phyloP scores from a whole-genome alignment of 2,888 invertebrate genomes.

The Trypoxylon attenuatum region DNA sequence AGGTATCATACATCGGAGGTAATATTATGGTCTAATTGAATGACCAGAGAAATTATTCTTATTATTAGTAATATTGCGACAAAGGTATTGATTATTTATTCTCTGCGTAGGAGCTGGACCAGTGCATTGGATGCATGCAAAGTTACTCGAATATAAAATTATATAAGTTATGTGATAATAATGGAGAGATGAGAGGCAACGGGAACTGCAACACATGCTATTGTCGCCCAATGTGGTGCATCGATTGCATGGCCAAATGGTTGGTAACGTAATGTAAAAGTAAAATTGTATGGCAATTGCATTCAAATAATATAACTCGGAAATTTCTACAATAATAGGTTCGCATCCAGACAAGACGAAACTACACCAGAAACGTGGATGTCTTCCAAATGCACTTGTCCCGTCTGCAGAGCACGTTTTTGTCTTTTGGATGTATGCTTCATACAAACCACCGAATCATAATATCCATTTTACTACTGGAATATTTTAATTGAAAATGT shows the following conservation, averaged over 20 bases:
- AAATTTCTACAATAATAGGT: conserved; percentile 74
- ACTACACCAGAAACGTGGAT: conserved; percentile 86
- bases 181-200: conserved; percentile 71
- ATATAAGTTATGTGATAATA: conserved; percentile 80
- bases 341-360: conserved; percentile 87
- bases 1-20: conserved; percentile 78
- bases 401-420: conserved; percentile 89
- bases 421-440: conserved; percentile 86
- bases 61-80: not conserved
- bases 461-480: conserved; percentile 6
- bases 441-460: conserved; percentile 42
- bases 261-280: conserved; percentile 52
- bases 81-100: conserved; percentile 26
- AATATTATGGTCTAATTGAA: too few species aligned
- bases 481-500: too few species aligned
- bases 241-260: conserved; percentile 89
- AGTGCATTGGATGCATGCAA: conserved; percentile 93
- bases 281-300: conserved; percentile 5
- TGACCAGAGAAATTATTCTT: too few species aligned
- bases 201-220: conserved; percentile 78
- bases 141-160: conserved; percentile 86
- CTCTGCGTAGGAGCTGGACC: conserved; percentile 82
- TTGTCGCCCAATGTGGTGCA: conserved; percentile 93
- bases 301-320: conserved; percentile 4
- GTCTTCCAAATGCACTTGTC: conserved; percentile 88